Evolutionary conservation across 2,888 invertebrate genomes (phyloP), one percentile per base, ranked within the genome.

Genomic region (Amiota minor): DNA sequence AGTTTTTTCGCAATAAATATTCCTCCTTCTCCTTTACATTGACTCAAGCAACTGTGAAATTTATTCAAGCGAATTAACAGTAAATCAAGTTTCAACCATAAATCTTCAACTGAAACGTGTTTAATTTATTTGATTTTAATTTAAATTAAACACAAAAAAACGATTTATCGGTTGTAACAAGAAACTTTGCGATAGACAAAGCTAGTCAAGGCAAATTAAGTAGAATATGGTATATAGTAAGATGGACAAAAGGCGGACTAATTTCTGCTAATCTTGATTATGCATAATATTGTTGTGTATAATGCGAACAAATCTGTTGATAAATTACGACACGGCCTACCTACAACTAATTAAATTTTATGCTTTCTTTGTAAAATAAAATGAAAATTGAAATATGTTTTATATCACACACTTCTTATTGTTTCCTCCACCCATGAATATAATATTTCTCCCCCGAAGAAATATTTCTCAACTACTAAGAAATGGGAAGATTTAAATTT

Each of bases 71-170:
- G 50, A 11, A 53, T 23, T 20, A 50, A 50, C 67, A 68, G 23
- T 70, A 61, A 70, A 70, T 70, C 70, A 70, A 46, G 81, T 83
- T 86, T 78, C 75, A 84, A 82, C 83, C 83, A 83, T 83, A 86
- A 83, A 83, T 83, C 83, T 86, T 84, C 81, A 83, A 85, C n/a
- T 79, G 85, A 83, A 84, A 85, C 84, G 84, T 86, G 86, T 85
- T 85, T 84, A 85, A 83, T 83, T 85, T 85, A 83, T 83, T 85
- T 83, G 83, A 79, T 84, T 83, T 85, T 81, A 85, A 85, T 83
- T 85, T 85, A 80, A 83, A 83, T 83, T 85, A 85, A 80, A 81
- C 35, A 35, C 2, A 35, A 35, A 77, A 78, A 84, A 74, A 79
- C 83, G 84, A 81, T 85, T 85, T 83, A 84, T 84, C 35, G 35